Evolutionary conservation across 2,113 vertebrate genomes (phyloP), one percentile per base, ranked within the genome.

Genomic region (Glaucomys volans): DNA sequence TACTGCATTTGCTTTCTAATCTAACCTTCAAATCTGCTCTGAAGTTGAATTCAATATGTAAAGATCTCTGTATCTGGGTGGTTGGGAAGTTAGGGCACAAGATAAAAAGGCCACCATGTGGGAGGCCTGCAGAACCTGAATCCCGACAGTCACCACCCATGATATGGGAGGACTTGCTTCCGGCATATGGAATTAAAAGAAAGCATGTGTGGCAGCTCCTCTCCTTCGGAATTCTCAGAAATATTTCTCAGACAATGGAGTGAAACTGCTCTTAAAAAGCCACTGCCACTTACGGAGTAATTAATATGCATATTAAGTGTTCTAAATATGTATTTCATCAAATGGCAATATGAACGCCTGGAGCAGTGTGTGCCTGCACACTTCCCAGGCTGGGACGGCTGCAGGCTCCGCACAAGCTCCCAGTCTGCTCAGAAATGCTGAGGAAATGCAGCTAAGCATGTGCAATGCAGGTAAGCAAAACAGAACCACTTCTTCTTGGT

Each of bases 321-420:
- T 98, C 96, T 98, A 98, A 98, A 98, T 98, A 98, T 98, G 97
- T 95, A 98, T 98, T 97, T 97, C 97, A 98, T 98, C 98, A 97
- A 97, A 95, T 97, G 91, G 97, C 87, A 96, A 90, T 97, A 87
- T 62, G 96, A 82, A 95, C 62, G 95, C 98, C 97, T 95, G 90
- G 95, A 96, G 97, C 74, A 4, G 64, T 92, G 81, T 35, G 86
- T 50, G 87, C 89, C 42, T 86, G 80, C 57, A 87, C 95, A 91
- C 95, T 71, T 96, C 47, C 44, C 86, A 97, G 96, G 94, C 93
- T 87, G 90, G 88, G 93, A 90, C 1, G 94, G 44, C 30, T 35
- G 69, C 35, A 75, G 94, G 91, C 0, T 30, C 87, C 72, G 59
- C 64, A 52, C 11, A 69, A 57, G 74, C 86, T 88, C 57, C n/a